A percentile compares a stretch with the other conserved stretches of the same genome.
Evolutionary conservation across 2,888 invertebrate species (phyloP).

Genomic region (Eristalis intricaria): DNA sequence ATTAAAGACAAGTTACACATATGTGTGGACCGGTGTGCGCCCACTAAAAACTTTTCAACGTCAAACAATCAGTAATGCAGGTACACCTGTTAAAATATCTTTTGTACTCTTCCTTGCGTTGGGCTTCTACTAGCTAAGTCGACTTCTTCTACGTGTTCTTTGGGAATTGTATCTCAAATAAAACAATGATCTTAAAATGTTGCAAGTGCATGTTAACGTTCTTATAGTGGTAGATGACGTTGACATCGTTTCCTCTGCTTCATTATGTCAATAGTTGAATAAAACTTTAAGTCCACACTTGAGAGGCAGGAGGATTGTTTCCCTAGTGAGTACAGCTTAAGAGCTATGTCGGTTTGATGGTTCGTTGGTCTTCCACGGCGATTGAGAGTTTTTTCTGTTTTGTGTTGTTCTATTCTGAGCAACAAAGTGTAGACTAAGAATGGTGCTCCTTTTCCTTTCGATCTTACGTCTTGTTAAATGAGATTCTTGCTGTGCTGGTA

Average conservation of each 20-base stretch:
- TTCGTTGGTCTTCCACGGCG: constrained; percentile 29
- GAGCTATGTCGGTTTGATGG: constrained; percentile 53
- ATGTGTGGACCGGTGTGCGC: background rate
- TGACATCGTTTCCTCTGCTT: constrained; percentile 43
- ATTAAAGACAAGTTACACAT: background rate
- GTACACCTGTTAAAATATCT: constrained; percentile 56
- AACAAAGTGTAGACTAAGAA: constrained; percentile 38
- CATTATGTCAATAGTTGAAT: constrained; percentile 66
- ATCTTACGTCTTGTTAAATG: background rate
- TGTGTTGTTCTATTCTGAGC: constrained; percentile 25
- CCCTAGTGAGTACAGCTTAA: constrained; percentile 31
- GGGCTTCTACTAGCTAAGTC: constrained; percentile 12
- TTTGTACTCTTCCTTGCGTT: constrained; percentile 25
- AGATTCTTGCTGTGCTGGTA: constrained; percentile 18
- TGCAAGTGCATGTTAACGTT: constrained; percentile 32
- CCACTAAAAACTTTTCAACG: constrained; percentile 32
- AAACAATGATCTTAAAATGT: constrained; percentile 47
- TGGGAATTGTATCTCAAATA: constrained; percentile 38
- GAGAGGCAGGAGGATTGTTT: constrained; percentile 41
- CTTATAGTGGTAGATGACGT: constrained; percentile 8
- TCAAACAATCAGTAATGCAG: constrained; percentile 50
- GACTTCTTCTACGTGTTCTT: constrained; percentile 6
- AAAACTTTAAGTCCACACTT: constrained; percentile 59
- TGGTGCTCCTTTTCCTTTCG: constrained; percentile 1
- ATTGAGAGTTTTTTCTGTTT: constrained; percentile 5